Evolutionary conservation across 2,113 vertebrate species (phyloP).

Genomic region (Nibea coibor): DNA sequence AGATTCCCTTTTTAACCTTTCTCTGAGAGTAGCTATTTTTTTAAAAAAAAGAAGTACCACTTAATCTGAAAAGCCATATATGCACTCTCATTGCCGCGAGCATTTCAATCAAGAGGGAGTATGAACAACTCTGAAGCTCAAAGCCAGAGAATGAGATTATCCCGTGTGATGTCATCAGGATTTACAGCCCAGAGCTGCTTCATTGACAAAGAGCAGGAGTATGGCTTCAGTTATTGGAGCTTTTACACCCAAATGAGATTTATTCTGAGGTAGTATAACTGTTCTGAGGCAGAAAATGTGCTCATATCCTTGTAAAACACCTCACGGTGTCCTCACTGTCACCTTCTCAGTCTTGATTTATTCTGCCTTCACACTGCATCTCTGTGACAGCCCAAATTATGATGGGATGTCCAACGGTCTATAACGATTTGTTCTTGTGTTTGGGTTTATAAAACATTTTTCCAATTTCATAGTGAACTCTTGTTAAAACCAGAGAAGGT

Average conservation of each 20-base stretch:
- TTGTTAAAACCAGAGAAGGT: neutral
- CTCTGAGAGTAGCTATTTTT: slow-evolving; percentile 39
- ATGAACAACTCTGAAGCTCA: slow-evolving; percentile 48
- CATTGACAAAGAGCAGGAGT: slow-evolving; percentile 64
- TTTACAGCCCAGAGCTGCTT: slow-evolving; percentile 67
- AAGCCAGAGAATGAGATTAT: slow-evolving; percentile 60
- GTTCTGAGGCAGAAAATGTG: slow-evolving; percentile 60
- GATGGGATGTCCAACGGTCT: neutral
- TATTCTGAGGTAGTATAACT: slow-evolving; percentile 59
- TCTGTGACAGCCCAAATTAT: slow-evolving; percentile 24
- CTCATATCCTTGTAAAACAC: slow-evolving; percentile 64
- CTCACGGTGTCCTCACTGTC: slow-evolving; percentile 56
- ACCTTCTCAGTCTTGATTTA: slow-evolving; percentile 60
- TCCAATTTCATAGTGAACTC: slow-evolving; percentile 8
- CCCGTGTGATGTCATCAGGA: slow-evolving; percentile 68
- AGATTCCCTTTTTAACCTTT: slow-evolving; percentile 26
- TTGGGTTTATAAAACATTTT: slow-evolving; percentile 13
- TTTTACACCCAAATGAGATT: slow-evolving; percentile 73
- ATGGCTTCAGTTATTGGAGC: slow-evolving; percentile 58
- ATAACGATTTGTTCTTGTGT: slow-evolving; percentile 1
- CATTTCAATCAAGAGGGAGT: slow-evolving; percentile 56
- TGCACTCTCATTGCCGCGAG: slow-evolving; percentile 17
- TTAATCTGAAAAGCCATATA: slow-evolving; percentile 57
- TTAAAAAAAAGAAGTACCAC: slow-evolving; percentile 10
- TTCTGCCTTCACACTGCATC: slow-evolving; percentile 13